Evolutionary conservation across 2,888 invertebrate species (phyloP).

Genomic region (Acanthosoma haemorrhoidale): DNA sequence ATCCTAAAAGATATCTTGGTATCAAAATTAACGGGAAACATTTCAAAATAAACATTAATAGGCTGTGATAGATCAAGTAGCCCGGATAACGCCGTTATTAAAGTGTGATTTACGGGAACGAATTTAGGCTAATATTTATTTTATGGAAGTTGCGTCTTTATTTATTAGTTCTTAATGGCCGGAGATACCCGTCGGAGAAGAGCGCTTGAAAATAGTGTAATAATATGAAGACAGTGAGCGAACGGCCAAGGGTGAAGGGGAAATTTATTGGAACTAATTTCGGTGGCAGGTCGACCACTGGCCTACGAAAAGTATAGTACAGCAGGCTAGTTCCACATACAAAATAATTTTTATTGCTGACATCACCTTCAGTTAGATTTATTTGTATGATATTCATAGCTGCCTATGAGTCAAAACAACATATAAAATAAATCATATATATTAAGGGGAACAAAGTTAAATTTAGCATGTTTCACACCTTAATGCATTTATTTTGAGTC

Average conservation of each 20-base stretch:
- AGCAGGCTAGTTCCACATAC: too few relatives aligned
- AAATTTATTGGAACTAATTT: neutral
- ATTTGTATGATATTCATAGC: too few relatives aligned
- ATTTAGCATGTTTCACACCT: too few relatives aligned
- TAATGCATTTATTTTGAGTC: too few relatives aligned
- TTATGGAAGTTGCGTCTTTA: neutral
- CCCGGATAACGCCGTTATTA: neutral
- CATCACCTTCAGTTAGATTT: too few relatives aligned
- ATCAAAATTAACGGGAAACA: neutral
- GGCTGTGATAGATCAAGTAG: neutral
- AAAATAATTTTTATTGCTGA: too few relatives aligned
- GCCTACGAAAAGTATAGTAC: too few relatives aligned
- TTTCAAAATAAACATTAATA: neutral
- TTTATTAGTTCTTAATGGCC: neutral
- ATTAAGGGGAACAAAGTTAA: too few relatives aligned
- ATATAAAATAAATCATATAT: too few relatives aligned
- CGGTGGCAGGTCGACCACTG: too few relatives aligned
- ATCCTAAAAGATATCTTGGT: too few relatives aligned
- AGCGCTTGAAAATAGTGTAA: neutral
- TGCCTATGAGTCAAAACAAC: too few relatives aligned
- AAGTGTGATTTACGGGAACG: neutral
- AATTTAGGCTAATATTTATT: slow-evolving; percentile 10
- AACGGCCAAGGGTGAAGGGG: neutral
- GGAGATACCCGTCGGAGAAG: neutral
- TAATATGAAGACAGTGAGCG: neutral